phyloP scores from a whole-genome alignment of 2,888 invertebrate genomes.

The Caenorhabditis macrosperma region DNA sequence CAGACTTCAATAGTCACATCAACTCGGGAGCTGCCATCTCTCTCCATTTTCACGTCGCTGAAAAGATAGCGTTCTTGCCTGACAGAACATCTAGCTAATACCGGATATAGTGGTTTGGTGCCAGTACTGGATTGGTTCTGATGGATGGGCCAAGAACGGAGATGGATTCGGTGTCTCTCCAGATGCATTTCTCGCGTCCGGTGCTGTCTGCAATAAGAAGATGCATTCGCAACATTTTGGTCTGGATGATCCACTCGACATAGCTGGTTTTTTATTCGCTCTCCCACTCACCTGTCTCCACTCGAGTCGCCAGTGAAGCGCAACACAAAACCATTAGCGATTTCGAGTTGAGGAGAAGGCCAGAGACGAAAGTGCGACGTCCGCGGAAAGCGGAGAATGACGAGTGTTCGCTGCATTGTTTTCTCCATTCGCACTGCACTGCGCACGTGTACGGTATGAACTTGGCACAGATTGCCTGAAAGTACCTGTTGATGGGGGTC shows the following conservation, averaged over 20 bases:
- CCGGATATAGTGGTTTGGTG: slow-evolving; percentile 72
- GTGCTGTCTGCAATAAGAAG: slow-evolving; percentile 55
- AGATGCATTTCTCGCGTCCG: slow-evolving; percentile 70
- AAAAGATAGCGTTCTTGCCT: slow-evolving; percentile 2
- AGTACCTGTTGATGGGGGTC: no score
- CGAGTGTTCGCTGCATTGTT: slow-evolving; percentile 70
- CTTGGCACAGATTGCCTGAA: slow-evolving; percentile 78
- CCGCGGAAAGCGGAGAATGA: slow-evolving; percentile 74
- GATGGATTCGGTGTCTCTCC: slow-evolving; percentile 71
- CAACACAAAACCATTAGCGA: slow-evolving; percentile 77
- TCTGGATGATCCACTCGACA: slow-evolving; percentile 16
- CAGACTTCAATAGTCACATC: slow-evolving; percentile 70
- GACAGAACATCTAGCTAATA: slow-evolving; percentile 6
- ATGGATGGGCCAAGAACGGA: slow-evolving; percentile 71
- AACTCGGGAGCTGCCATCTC: slow-evolving; percentile 70
- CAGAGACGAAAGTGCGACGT: slow-evolving; percentile 77
- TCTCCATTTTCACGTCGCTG: slow-evolving; percentile 67
- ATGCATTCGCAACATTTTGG: slow-evolving; percentile 51
- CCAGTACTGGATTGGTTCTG: slow-evolving; percentile 71
- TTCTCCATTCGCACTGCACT: slow-evolving; percentile 75
- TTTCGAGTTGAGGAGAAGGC: slow-evolving; percentile 75
- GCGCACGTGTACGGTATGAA: slow-evolving; percentile 75
- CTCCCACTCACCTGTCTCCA: slow-evolving; percentile 66
- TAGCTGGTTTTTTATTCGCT: slow-evolving; percentile 11
- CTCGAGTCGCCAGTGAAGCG: slow-evolving; percentile 75